Conservation (phyloP, 2,888 invertebrate genomes). For the Hypena proboscidalis region DNA sequence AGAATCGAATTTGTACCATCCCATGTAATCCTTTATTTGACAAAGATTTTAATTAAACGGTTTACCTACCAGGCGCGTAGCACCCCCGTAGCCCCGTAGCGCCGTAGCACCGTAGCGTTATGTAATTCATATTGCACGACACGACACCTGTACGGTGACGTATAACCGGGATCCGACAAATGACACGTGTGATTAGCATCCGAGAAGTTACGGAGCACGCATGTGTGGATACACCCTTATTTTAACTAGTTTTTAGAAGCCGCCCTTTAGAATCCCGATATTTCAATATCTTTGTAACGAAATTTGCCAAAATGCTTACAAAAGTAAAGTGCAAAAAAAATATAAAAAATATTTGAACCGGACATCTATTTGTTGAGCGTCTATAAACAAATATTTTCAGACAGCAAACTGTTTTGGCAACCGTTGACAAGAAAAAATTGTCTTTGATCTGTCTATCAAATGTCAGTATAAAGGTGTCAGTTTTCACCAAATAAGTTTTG, state of each 20-base stretch:
- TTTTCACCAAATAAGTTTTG: conserved; percentile 62
- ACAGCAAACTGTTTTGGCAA: conserved; percentile 7
- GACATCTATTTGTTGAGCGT: no score
- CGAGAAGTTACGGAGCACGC: conserved; percentile 30
- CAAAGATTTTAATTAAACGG: conserved; percentile 55
- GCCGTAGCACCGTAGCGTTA: conserved; percentile 6
- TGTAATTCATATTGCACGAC: conserved; percentile 60
- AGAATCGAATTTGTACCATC: no score
- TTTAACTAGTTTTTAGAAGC: not conserved
- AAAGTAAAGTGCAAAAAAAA: no score
- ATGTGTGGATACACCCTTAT: conserved; percentile 5
- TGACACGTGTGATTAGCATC: conserved; percentile 58
- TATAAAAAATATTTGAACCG: no score
- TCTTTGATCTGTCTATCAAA: no score
- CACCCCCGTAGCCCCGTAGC: conserved; percentile 14
- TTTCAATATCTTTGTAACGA: no score
- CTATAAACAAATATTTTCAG: no score
- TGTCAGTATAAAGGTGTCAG: no score
- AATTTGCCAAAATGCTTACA: no score
- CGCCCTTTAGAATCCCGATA: no score
- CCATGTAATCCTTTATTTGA: conserved; percentile 44
- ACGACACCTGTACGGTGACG: conserved; percentile 50
- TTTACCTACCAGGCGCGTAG: conserved; percentile 38
- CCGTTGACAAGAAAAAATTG: not conserved
- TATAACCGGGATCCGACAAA: conserved; percentile 54